Evolutionary conservation across 2,113 vertebrate genomes (phyloP), one percentile per base, ranked within the genome.

Genomic region (Elephas maximus): DNA sequence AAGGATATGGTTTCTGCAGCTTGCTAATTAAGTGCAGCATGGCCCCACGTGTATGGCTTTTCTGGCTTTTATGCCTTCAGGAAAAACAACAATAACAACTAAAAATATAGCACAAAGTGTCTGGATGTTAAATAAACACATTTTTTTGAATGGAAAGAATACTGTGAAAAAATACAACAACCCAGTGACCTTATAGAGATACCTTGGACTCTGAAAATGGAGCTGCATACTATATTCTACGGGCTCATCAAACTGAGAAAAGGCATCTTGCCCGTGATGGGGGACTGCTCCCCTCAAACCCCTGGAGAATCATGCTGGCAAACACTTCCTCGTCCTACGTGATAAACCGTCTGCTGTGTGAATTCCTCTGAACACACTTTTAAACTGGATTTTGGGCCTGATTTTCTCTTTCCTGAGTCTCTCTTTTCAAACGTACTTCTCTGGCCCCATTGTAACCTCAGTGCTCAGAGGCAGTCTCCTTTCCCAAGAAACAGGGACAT

Each of bases 401-500:
- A 53, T 78, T 81, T 94, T 57, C 78, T 48, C 80, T 77, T 57
- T 83, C 23, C 90, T 28, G 8, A 3, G 12, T 94, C 71, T 65
- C 93, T 74, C 96, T 88, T 44, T 74, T 85, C 20, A 3, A 0
- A 37, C 17, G 45, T 71, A 96, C 65, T 45, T 44, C 76, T 33
- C 90, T 45, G 37, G 44, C 24, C 28, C 33, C 79, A 93, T 26
- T 71, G 84, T 44, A 20, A n/a, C 45, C 41, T 33, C 0, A 0
- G 3, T 62, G 45, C 82, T 3, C 2, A 14, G 87, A 86, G 57
- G 63, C 97, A 8, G 17, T 67, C 90, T 94, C 93, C 24, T 94
- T 95, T 93, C 94, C 94, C 92, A 80, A 78, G 87, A 51, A 97
- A 60, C 78, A 90, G 85, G 71, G 76, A n/a, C 89, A 95, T n/a